These are phyloP conservation scores for Saccostrea glomerata DNA, from an alignment of 1,140 invertebrate genomes.

Conservation along the genomic window DNA sequence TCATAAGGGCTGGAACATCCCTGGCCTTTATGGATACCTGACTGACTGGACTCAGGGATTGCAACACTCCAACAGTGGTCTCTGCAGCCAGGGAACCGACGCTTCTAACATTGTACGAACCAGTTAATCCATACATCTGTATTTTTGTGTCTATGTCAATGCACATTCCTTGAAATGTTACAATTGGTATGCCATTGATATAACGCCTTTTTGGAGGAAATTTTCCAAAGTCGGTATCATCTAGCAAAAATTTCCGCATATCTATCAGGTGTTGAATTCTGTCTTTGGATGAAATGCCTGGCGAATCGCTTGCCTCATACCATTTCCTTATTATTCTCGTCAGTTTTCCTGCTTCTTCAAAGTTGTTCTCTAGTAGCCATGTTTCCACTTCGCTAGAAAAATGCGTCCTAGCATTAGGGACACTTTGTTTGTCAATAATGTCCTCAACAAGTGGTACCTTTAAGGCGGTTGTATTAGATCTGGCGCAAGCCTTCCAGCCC, in stretches of 20 bases:
- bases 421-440: too few species aligned
- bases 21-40: constrained; percentile 5
- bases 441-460: too few species aligned
- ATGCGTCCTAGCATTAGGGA: too few species aligned
- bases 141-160: constrained; percentile 30
- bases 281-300: not conserved
- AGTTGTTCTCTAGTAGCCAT: too few species aligned
- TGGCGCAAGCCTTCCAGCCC: too few species aligned
- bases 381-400: too few species aligned
- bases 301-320: constrained; percentile 20
- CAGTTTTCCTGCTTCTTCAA: not conserved
- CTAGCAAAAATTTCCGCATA: too few species aligned
- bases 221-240: too few species aligned
- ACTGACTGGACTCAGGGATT: not conserved
- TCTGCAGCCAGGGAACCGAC: constrained; percentile 39
- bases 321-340: not conserved
- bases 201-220: not conserved
- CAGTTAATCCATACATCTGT: not conserved
- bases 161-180: constrained; percentile 37
- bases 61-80: constrained; percentile 35
- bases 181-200: constrained; percentile 29
- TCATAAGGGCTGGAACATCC: too few species aligned
- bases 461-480: too few species aligned
- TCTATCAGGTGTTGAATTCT: too few species aligned
- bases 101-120: not conserved